Percentiles rank a stretch among this genome's conserved stretches.
Evolutionary conservation across 2,113 vertebrate genomes (phyloP).

Genomic region (Halcyon senegalensis): DNA sequence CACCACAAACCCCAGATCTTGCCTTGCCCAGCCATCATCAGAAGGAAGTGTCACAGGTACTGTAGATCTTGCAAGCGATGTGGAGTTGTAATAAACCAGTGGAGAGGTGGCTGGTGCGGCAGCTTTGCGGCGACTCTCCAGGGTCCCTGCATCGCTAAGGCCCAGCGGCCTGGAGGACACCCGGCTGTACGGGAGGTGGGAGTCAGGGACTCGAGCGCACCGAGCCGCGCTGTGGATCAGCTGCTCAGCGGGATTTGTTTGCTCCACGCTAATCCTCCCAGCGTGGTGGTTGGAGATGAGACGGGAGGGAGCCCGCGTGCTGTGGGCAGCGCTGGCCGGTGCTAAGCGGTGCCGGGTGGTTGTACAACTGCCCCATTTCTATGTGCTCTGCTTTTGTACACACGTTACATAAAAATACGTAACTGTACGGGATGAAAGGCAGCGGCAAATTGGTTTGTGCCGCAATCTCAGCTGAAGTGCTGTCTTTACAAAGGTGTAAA

Average conservation of each 20-base stretch:
- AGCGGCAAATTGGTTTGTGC: neutral
- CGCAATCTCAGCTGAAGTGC: neutral
- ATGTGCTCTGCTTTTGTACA: neutral
- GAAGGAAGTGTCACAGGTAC: neutral
- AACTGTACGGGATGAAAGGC: neutral
- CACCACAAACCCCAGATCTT: neutral
- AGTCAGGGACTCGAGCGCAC: neutral
- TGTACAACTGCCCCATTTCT: neutral
- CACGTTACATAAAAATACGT: neutral
- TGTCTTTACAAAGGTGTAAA: neutral
- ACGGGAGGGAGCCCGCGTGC: rapidly evolving
- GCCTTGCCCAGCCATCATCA: neutral
- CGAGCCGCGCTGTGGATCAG: neutral
- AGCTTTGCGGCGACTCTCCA: neutral
- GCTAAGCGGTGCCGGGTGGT: neutral
- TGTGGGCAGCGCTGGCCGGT: neutral
- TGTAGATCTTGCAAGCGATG: rapidly evolving
- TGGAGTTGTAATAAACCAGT: rapidly evolving
- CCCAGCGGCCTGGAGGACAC: neutral
- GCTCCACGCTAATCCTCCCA: neutral
- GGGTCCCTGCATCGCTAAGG: neutral
- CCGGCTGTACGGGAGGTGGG: neutral
- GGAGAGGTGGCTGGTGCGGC: rapidly evolving
- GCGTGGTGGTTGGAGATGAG: neutral
- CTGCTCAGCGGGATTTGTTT: neutral